phyloP scores from a whole-genome alignment of 2,888 invertebrate species.

The Drosophila lacicola region DNA sequence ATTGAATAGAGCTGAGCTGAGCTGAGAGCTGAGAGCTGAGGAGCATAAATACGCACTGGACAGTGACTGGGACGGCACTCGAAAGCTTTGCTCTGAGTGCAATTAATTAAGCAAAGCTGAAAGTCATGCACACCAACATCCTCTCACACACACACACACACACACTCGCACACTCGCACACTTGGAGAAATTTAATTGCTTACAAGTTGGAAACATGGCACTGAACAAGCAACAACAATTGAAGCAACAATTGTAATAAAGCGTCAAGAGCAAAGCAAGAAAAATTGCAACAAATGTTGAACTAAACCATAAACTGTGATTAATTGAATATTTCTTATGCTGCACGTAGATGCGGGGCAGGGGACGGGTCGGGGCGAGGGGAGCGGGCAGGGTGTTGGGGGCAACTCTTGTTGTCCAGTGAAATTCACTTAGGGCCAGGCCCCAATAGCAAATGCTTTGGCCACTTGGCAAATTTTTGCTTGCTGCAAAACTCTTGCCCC shows the following conservation, averaged over 20 bases:
- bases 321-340: conserved; percentile 80
- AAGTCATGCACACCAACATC: conserved; percentile 65
- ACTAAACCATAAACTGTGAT: conserved; percentile 80
- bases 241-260: conserved; percentile 75
- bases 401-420: conserved; percentile 4
- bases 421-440: conserved; percentile 46
- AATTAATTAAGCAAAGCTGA: conserved; percentile 79
- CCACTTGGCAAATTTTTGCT: conserved; percentile 47
- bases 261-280: conserved; percentile 75
- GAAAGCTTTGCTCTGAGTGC: conserved; percentile 72
- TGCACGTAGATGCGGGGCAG: conserved; percentile 43
- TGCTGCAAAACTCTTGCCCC: conserved; percentile 33
- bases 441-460: conserved; percentile 30
- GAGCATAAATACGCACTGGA: conserved; percentile 46
- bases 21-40: conserved; percentile 1
- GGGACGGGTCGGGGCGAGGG: background rate
- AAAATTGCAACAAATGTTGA: conserved; percentile 81
- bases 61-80: conserved; percentile 54
- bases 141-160: conserved; percentile 8
- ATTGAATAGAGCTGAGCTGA: background rate
- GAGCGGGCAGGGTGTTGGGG: too few relatives aligned
- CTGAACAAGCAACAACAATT: conserved; percentile 48
- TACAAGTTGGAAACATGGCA: conserved; percentile 76
- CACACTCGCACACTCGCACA: conserved; percentile 26
- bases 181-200: conserved; percentile 72